phyloP scores from a whole-genome alignment of 2,113 vertebrate genomes.

The Odocoileus hemionus region DNA sequence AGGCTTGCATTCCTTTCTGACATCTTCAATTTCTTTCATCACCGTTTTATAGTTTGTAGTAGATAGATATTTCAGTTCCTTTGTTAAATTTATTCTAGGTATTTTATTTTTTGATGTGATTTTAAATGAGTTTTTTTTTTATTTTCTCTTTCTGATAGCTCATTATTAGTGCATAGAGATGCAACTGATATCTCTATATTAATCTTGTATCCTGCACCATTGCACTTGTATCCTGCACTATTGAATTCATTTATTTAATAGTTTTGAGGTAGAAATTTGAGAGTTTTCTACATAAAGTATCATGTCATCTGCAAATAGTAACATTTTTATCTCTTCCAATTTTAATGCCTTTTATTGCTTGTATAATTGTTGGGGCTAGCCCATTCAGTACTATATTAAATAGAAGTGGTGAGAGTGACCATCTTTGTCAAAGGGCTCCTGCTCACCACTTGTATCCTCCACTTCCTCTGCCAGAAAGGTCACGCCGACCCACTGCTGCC shows the following conservation, averaged over 20 bases:
- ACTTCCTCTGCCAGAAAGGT: neutral
- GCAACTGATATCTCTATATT: neutral
- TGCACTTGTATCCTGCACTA: neutral
- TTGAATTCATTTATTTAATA: neutral
- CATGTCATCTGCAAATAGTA: neutral
- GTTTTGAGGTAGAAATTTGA: neutral
- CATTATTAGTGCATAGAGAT: neutral
- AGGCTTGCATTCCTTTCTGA: neutral
- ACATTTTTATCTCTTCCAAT: neutral
- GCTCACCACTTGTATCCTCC: neutral
- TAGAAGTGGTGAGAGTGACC: neutral
- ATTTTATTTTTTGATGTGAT: neutral
- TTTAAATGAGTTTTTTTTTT: neutral
- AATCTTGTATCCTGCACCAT: neutral
- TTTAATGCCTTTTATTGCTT: neutral
- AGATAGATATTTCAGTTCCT: neutral
- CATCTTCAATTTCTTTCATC: neutral
- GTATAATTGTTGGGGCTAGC: neutral
- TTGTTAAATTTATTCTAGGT: neutral
- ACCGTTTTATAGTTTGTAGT: neutral
- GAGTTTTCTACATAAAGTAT: neutral
- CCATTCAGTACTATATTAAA: neutral
- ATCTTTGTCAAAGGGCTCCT: neutral
- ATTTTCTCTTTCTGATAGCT: neutral
- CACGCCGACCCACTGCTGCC: neutral